Evolutionary conservation across 2,113 vertebrate genomes (phyloP), one percentile per base, ranked within the genome.

Genomic region (Dipodomys spectabilis): DNA sequence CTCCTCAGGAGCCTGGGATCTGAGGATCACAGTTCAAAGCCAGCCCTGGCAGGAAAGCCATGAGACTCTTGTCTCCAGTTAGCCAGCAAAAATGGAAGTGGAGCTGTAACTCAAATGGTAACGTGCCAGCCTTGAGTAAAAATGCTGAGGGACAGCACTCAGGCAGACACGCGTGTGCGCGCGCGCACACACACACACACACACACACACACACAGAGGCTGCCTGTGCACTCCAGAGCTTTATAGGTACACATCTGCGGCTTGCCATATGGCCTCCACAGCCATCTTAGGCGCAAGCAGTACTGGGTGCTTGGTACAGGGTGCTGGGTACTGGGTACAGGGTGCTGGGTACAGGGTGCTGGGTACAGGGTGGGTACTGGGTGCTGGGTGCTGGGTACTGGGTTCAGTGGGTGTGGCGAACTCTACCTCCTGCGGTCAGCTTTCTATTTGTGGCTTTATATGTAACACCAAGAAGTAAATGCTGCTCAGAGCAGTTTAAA

Each of bases 401-500:
- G 49, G 49, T 49, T 9, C 27, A 0, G 7, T 5, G 8, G 68
- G 53, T 1, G 28, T 49, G 49, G 49, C 65, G n/a, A 85, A 44
- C 23, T 19, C 67, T 32, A 45, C n/a, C 71, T 44, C 93, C 84
- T 71, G 71, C 79, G 27, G 12, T 57, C 90, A 35, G 64, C 85
- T 82, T 20, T 49, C 12, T 49, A 49, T 95, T 64, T 91, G 74
- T 80, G 88, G 91, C 69, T 93, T 80, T 44, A 39, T 49, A 93
- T 96, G 96, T 90, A 96, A 74, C 74, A 96, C 49, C 80, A 97
- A 97, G 91, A 97, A 96, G 83, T 91, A 81, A 97, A 95, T 82
- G 82, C 27, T 10, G 93, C 94, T 97, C 67, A 11, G 32, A 80
- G 88, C 60, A 44, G 88, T 92, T 65, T 82, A 72, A 77, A 91